Base-by-base conservation (phyloP, 2,113 vertebrate species). In the Reinhardtius hippoglossoides region DNA sequence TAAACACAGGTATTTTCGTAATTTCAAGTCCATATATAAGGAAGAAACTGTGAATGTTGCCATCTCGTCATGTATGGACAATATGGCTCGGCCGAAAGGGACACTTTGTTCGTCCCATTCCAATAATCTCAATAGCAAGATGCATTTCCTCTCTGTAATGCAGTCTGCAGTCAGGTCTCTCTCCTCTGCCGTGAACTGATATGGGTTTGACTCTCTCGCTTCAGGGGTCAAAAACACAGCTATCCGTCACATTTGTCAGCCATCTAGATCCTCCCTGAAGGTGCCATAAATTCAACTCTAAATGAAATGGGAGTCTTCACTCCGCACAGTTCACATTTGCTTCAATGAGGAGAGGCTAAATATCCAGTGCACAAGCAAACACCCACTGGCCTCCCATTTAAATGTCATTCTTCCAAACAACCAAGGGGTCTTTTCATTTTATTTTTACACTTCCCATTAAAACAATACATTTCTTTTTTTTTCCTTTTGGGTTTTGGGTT, bases 221-320 rank as follows among this genome's bases (percentile, higher is more conserved):
- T 70, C 76, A 71, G 79, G 84, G 87, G 85, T 89, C 84, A 88
- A 76, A 50, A 86, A 71, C 56, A n/a, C 16, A 16, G 42, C 81
- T 75, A 87, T 83, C 80, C 73, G 77, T 86, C 83, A 89, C 60
- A 84, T 88, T 83, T 85, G 83, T 63, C 87, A 84, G 80, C 80
- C 63, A 81, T 87, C 74, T 74, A 81, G 77, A 82, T 81, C 76
- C 18, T 46, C 8, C 86, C 80, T 26, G 40, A 76, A 83, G 78
- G 60, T 58, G 10, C 42, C 55, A 81, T 78, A 46, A 74, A 90
- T 83, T 83, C 37, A 80, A 55, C 70, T 77, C 67, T 64, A 78
- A 83, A 84, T 85, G 76, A 65, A 81, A 82, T 23, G 0, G 10
- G 59, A 46, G 42, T 82, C 67, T 81, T 67, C 61, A 63, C 54